Conservation (phyloP, 2,888 invertebrate species). For the Fragum whitleyi region DNA sequence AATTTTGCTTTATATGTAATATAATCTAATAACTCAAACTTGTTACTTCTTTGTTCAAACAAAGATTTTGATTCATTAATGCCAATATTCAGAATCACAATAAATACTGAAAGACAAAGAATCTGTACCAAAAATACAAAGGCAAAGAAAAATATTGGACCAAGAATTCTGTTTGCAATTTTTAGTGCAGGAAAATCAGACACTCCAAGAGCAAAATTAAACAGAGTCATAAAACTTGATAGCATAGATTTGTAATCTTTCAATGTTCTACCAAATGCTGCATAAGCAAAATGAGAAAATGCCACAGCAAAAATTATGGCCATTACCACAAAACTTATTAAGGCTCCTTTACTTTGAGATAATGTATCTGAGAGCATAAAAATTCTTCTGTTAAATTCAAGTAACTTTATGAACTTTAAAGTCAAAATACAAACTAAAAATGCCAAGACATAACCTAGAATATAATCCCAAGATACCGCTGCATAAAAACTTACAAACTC, state of each 20-base stretch:
- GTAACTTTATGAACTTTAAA: conserved; percentile 71
- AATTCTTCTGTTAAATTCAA: conserved; percentile 70
- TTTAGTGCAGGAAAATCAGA: conserved; percentile 66
- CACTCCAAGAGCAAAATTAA: conserved; percentile 68
- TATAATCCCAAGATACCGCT: conserved; percentile 67
- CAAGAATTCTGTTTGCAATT: conserved; percentile 58
- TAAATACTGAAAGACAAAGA: conserved; percentile 68
- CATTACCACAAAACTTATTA: conserved; percentile 61
- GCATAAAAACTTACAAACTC: conserved; percentile 72
- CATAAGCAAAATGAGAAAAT: conserved; percentile 63
- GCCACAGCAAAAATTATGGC: conserved; percentile 56
- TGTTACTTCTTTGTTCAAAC: conserved; percentile 55
- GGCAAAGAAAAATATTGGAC: conserved; percentile 68
- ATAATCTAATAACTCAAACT: conserved; percentile 68
- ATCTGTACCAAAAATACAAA: conserved; percentile 64
- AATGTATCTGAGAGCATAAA: conserved; percentile 66
- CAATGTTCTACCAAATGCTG: conserved; percentile 64
- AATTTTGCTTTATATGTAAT: conserved; percentile 67
- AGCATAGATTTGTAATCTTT: conserved; percentile 57
- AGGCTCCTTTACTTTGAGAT: conserved; percentile 31
- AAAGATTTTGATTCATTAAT: conserved; percentile 55
- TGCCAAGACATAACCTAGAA: conserved; percentile 69
- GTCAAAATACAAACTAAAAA: conserved; percentile 67
- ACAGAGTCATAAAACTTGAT: conserved; percentile 57
- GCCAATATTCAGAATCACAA: conserved; percentile 68